A percentile compares a stretch with the other conserved stretches of the same genome.
phyloP scores from a whole-genome alignment of 2,888 invertebrate genomes.

The Odontothrips loti region DNA sequence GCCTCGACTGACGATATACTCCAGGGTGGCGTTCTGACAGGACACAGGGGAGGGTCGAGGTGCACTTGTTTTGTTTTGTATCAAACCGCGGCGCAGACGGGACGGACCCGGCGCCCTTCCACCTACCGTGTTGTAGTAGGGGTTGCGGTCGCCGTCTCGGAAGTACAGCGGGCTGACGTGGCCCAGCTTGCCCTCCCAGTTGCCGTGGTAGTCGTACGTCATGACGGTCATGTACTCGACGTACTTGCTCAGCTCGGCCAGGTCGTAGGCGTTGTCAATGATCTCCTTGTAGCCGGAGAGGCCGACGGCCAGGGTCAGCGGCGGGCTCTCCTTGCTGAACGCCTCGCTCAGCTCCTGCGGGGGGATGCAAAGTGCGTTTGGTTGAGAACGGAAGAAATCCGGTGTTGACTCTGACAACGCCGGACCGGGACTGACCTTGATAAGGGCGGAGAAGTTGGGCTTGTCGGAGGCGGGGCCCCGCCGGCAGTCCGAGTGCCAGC shows the following conservation, averaged over 20 bases:
- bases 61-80: too few relatives aligned
- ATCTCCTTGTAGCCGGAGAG: conserved; percentile 89
- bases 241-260: conserved; percentile 61
- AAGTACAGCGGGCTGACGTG: conserved; percentile 76
- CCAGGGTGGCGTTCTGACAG: conserved; percentile 72
- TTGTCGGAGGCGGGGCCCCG: conserved; percentile 74
- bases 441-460: conserved; percentile 69
- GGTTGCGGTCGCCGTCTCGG: conserved; percentile 60
- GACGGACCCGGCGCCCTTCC: not conserved
- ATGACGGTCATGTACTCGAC: conserved; percentile 79
- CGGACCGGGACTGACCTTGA: conserved; percentile 55
- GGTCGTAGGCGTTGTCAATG: conserved; percentile 79
- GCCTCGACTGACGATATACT: conserved; percentile 84
- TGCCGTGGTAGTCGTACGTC: conserved; percentile 85
- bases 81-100: not conserved
- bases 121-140: conserved; percentile 73
- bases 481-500: conserved; percentile 86
- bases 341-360: conserved; percentile 60
- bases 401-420: not conserved
- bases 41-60: not conserved
- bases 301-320: conserved; percentile 73
- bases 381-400: not conserved
- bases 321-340: conserved; percentile 58
- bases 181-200: conserved; percentile 77
- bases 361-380: not conserved